phyloP scores from a whole-genome alignment of 2,888 invertebrate species.

The Dysmachus trigonus region DNA sequence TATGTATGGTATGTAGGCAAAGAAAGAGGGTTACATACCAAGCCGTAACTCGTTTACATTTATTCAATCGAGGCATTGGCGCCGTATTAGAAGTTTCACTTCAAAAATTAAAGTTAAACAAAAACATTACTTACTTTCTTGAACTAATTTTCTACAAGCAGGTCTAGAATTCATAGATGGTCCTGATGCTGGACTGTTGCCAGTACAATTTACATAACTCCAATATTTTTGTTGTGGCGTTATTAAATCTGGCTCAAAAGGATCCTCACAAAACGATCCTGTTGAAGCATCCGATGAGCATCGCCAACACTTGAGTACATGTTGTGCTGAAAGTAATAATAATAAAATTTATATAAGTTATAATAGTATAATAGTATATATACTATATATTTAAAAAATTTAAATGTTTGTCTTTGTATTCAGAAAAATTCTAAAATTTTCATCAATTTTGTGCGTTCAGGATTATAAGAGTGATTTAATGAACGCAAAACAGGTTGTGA shows the following conservation, averaged over 20 bases:
- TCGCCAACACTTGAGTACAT: constrained; percentile 77
- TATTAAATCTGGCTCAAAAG: constrained; percentile 70
- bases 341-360: constrained; percentile 43
- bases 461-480: background rate
- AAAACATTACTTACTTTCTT: constrained; percentile 71
- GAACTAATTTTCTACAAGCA: constrained; percentile 79
- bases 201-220: constrained; percentile 63
- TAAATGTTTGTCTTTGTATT: too few species aligned
- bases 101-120: background rate
- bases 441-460: too few species aligned
- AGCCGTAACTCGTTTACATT: too few species aligned
- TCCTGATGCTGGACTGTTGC: background rate
- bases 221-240: constrained; percentile 64
- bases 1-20: too few species aligned
- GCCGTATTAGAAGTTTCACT: too few species aligned
- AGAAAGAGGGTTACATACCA: too few species aligned
- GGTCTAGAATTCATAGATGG: constrained; percentile 64
- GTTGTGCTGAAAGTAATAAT: constrained; percentile 68
- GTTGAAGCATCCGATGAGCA: constrained; percentile 74
- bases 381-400: too few species aligned
- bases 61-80: too few species aligned
- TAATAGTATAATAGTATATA: too few species aligned
- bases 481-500: background rate
- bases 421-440: too few species aligned
- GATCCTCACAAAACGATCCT: constrained; percentile 76